Evolutionary conservation across 2,888 invertebrate species (phyloP), one percentile per base, ranked within the genome.

Genomic region (Catotricha subobsoleta): DNA sequence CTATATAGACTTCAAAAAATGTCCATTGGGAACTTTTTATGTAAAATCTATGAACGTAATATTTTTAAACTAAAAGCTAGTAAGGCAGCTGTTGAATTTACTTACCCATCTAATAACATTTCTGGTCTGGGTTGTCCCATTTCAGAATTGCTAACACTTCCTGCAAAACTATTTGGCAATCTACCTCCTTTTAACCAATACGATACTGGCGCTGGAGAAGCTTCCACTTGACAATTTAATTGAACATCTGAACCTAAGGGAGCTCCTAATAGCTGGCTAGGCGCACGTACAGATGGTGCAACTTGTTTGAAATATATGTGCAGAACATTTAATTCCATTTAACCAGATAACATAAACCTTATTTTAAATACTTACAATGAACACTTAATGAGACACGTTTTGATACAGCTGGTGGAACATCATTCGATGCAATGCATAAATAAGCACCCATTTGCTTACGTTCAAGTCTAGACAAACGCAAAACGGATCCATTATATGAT

Each of bases 401-500:
- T 67, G 83, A 86, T 54, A 86, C 87, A 8, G 88, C 82, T 5
- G 88, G 88, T 21, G 87, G 87, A 33, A 91, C 88, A 59, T 87
- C 86, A 59, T 91, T 91, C 54, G 80, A 80, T 12, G 90, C 90
- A 53, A 88, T 87, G 67, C 90, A 91, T 51, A 90, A 72, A 62
- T 88, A 90, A 23, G 83, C 79, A 28, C 88, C 90, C 81, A 88
- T 90, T 67, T 91, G 90, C 52, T 80, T 72, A 40, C 90, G 69
- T 55, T 87, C 84, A 52, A 90, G 72, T 46, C 82, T 76, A 67
- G 80, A 71, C 53, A 91, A 72, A 48, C 74, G 68, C 50, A 84
- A 61, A 45, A 70, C 67, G 47, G 77, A 76, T 48, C 87, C 88
- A 51, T 78, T 80, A 64, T 74, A 80, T 44, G 76, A 77, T 52